phyloP scores from a whole-genome alignment of 2,888 invertebrate species.

The Tenthredo amoena region DNA sequence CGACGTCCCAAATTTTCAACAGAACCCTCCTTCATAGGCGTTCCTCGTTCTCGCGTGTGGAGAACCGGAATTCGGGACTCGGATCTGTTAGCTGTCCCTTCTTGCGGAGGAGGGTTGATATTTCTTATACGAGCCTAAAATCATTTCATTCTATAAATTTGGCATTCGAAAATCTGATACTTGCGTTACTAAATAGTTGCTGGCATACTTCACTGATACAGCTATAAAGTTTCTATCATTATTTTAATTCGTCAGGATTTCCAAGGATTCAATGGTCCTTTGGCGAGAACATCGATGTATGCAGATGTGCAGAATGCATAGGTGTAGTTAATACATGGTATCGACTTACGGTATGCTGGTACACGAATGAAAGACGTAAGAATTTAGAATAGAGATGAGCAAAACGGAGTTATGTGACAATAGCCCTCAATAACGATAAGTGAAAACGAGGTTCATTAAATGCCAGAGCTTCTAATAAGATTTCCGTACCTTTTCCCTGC shows the following conservation, averaged over 20 bases:
- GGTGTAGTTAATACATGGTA: not conserved
- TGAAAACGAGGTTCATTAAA: not conserved
- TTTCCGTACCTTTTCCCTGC: constrained; percentile 35
- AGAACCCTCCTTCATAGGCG: constrained; percentile 26
- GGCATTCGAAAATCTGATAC: not conserved
- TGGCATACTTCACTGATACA: not conserved
- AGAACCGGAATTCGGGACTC: constrained; percentile 65
- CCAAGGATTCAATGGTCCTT: not conserved
- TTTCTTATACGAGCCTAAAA: constrained; percentile 50
- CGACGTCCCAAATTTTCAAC: constrained; percentile 27
- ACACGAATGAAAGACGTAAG: not conserved
- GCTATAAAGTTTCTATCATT: not conserved
- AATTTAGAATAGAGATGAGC: not conserved
- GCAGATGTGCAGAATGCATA: not conserved
- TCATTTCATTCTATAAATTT: not conserved
- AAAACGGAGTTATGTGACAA: not conserved
- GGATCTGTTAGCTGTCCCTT: constrained; percentile 54
- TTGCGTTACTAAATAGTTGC: not conserved
- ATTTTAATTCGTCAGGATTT: not conserved
- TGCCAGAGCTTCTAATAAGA: not conserved
- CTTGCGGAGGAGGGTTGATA: constrained; percentile 55
- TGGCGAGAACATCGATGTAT: not conserved
- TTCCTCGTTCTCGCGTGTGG: constrained; percentile 57
- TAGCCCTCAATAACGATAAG: not conserved
- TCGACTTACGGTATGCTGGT: constrained; percentile 24